A percentile compares a stretch with the other conserved stretches of the same genome.
These are phyloP conservation scores for Enteromius unitaeniatus DNA, from an alignment of 2,797 vertebrate species.

Conservation along the genomic window DNA sequence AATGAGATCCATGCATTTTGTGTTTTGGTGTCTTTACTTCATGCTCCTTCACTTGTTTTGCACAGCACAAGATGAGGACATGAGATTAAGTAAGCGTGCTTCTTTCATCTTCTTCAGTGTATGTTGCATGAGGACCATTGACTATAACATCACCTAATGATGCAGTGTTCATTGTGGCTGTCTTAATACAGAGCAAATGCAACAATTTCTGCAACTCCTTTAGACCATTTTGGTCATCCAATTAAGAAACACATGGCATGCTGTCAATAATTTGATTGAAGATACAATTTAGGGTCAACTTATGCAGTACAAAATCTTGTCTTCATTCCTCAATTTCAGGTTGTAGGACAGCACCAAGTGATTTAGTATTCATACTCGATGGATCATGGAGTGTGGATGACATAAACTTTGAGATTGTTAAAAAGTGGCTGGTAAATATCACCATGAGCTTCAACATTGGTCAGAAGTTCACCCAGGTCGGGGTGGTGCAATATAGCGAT, in stretches of 20 bases:
- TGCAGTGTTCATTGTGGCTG: conserved; percentile 45
- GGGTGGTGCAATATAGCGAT: conserved; percentile 97
- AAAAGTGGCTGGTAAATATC: conserved; percentile 96
- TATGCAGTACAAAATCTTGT: not conserved
- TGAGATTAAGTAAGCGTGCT: conserved; percentile 92
- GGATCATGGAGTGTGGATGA: conserved; percentile 97
- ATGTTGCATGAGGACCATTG: conserved; percentile 61
- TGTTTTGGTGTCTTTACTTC: conserved; percentile 81
- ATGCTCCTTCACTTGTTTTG: conserved; percentile 81
- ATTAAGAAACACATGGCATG: not conserved
- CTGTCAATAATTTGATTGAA: not conserved
- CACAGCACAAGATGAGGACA: conserved; percentile 88
- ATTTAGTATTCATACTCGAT: conserved; percentile 96
- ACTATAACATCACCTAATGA: conserved; percentile 56
- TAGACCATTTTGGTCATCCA: not conserved
- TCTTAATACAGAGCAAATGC: conserved; percentile 23
- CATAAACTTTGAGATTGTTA: conserved; percentile 96
- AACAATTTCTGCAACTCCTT: conserved; percentile 22
- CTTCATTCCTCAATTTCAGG: conserved; percentile 74
- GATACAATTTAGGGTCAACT: not conserved
- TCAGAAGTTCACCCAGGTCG: conserved; percentile 94
- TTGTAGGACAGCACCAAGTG: conserved; percentile 93
- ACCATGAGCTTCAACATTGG: conserved; percentile 95
- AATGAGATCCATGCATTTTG: conserved; percentile 72
- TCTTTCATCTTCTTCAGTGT: conserved; percentile 67